Conservation (phyloP, 2,888 invertebrate species). For the Agrochola lota region DNA sequence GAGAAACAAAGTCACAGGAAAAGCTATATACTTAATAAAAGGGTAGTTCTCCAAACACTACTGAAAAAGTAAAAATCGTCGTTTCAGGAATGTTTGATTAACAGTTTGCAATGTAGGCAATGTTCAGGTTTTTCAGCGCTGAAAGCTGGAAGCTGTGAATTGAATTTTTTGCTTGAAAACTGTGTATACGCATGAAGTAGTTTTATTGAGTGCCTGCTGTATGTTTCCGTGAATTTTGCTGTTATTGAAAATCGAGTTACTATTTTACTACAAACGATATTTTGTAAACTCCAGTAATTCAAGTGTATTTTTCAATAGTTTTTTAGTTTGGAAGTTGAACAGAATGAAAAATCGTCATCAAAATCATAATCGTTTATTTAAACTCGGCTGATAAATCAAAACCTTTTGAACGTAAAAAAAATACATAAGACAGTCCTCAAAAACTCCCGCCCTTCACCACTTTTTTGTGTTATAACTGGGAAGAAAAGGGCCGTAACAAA, state of each 20-base stretch:
- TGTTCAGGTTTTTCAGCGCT: constrained; percentile 23
- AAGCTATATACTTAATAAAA: neutral
- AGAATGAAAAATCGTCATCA: too few relatives aligned
- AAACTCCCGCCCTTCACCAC: too few relatives aligned
- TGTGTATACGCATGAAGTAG: neutral
- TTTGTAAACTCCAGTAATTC: neutral
- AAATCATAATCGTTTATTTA: too few relatives aligned
- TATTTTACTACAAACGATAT: neutral
- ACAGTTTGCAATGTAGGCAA: constrained; percentile 9
- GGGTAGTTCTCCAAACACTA: neutral
- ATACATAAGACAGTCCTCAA: too few relatives aligned
- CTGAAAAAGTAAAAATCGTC: neutral
- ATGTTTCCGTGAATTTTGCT: neutral
- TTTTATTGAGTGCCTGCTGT: constrained; percentile 13
- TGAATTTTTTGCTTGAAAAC: constrained; percentile 19
- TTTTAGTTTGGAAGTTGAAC: neutral
- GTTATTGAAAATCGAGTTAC: constrained; percentile 1
- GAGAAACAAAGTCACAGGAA: neutral
- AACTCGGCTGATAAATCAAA: too few relatives aligned
- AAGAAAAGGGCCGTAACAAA: too few relatives aligned
- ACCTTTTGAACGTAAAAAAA: too few relatives aligned
- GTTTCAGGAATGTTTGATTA: constrained; percentile 52
- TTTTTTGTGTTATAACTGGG: too few relatives aligned
- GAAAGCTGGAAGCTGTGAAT: constrained; percentile 14
- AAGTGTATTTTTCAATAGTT: neutral